Conservation (phyloP, 2,888 invertebrate genomes). For the Trisateles emortualis region DNA sequence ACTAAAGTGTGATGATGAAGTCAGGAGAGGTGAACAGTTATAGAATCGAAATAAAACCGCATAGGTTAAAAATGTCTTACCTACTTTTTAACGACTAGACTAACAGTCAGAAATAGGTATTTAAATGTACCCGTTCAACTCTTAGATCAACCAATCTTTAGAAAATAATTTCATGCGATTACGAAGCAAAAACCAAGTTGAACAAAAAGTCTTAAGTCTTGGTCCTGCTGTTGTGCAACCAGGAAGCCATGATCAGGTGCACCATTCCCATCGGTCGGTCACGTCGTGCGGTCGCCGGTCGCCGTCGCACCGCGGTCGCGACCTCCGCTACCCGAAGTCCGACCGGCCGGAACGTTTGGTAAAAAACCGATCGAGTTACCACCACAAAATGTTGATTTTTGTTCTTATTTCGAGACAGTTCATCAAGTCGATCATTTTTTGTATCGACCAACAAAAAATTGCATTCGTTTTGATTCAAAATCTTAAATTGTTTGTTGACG, state of each 20-base stretch:
- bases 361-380: constrained; percentile 74
- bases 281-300: constrained; percentile 63
- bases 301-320: constrained; percentile 59
- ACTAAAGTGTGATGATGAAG: no score
- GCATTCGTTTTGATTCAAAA: constrained; percentile 29
- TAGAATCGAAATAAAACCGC: no score
- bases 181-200: constrained; percentile 5
- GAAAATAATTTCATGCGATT: constrained; percentile 5
- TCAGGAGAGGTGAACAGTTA: no score
- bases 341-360: constrained; percentile 66
- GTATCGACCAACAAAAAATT: constrained; percentile 39
- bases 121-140: not conserved
- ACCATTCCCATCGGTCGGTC: constrained; percentile 70
- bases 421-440: constrained; percentile 60
- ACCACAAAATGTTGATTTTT: constrained; percentile 58
- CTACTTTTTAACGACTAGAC: no score
- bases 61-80: no score
- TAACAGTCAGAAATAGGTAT: no score
- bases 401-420: constrained; percentile 70
- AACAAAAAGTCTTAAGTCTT: constrained; percentile 21
- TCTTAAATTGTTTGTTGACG: constrained; percentile 37
- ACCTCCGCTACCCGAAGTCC: constrained; percentile 60
- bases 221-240: constrained; percentile 40
- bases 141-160: not conserved
- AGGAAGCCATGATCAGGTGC: constrained; percentile 64